A percentile compares a stretch with the other conserved stretches of the same genome.
phyloP scores from a whole-genome alignment of 2,797 vertebrate species.

The Acropternis orthonyx region DNA sequence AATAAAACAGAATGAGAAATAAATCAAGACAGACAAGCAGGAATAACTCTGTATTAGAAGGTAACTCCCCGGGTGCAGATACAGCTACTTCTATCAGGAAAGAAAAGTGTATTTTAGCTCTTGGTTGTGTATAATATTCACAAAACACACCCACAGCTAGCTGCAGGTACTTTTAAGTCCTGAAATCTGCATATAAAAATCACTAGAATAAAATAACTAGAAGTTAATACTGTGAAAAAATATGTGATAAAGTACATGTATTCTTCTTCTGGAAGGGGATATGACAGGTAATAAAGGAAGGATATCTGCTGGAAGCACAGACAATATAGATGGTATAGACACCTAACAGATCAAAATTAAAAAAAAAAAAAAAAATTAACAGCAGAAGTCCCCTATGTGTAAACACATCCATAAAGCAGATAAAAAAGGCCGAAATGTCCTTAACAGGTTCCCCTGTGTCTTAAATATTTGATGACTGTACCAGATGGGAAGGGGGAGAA shows the following conservation, averaged over 20 bases:
- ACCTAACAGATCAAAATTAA: conserved; percentile 1
- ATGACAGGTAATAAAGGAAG: not conserved
- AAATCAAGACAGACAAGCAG: not conserved
- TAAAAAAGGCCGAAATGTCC: not conserved
- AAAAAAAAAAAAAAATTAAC: not conserved
- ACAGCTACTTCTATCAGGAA: not conserved
- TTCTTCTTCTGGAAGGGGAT: not conserved
- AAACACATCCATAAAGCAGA: not conserved
- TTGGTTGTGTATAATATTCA: not conserved
- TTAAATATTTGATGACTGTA: conserved; percentile 69
- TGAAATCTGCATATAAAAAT: not conserved
- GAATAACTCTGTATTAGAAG: not conserved
- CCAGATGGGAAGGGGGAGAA: conserved; percentile 35
- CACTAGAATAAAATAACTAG: not conserved
- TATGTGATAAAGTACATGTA: not conserved
- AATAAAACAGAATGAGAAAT: not conserved
- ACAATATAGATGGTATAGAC: not conserved
- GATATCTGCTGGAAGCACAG: not conserved
- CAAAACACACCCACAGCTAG: not conserved
- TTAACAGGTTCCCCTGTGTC: not conserved
- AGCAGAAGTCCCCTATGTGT: not conserved
- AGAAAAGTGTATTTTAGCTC: not conserved
- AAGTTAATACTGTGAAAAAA: not conserved
- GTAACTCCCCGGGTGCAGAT: not conserved
- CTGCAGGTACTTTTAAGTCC: not conserved